Evolutionary conservation across 2,113 vertebrate genomes (phyloP).

Genomic region (human (Homo sapiens)): DNA sequence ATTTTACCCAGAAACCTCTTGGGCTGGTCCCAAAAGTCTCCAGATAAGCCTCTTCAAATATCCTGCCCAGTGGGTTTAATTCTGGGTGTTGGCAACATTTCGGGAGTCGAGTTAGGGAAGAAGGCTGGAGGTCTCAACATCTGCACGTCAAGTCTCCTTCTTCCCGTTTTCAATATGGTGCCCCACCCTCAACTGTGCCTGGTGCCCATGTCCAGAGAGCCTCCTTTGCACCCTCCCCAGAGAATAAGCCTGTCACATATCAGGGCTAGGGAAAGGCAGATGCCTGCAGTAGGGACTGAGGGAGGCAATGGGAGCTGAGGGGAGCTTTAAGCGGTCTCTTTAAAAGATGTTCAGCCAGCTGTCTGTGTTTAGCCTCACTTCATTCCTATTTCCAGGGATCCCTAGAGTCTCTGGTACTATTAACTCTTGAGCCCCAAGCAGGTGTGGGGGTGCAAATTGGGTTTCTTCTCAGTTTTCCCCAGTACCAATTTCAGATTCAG

Average conservation of each 20-base stretch:
- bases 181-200: background rate
- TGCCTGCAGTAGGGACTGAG: background rate
- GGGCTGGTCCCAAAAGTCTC: background rate
- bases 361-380: background rate
- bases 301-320: no score
- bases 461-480: background rate
- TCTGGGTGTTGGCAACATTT: background rate
- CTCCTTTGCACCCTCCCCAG: background rate
- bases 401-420: background rate
- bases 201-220: accelerated
- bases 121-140: background rate
- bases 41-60: background rate
- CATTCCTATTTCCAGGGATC: background rate
- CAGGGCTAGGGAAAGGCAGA: background rate
- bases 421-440: background rate
- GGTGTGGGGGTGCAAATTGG: accelerated
- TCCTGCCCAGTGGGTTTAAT: background rate
- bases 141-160: no score
- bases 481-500: background rate
- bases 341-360: background rate
- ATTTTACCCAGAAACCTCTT: background rate
- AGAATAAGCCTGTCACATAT: background rate
- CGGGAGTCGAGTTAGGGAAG: background rate
- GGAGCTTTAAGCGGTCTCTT: background rate
- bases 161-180: background rate